These are phyloP conservation scores for Sphaerophoria taeniata DNA, from an alignment of 2,888 invertebrate genomes.

Conservation along the genomic window DNA sequence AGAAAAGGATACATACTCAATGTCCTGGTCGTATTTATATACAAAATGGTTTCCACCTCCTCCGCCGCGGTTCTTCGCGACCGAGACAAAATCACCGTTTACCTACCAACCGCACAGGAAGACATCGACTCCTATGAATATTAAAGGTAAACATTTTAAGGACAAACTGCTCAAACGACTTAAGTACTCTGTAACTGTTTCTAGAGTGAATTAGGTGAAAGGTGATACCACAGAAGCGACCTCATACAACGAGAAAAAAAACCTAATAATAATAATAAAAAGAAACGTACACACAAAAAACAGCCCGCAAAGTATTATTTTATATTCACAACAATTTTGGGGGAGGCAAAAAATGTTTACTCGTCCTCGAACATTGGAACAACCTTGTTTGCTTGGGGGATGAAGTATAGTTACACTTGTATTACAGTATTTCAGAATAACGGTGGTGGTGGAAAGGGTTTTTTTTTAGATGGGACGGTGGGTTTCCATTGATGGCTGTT, in stretches of 20 bases:
- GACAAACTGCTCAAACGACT: neutral
- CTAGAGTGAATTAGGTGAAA: slow-evolving; percentile 20
- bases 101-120: neutral
- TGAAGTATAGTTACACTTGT: too few relatives aligned
- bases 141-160: neutral
- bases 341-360: neutral
- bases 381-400: too few relatives aligned
- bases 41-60: neutral
- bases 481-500: too few relatives aligned
- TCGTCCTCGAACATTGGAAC: neutral
- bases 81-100: slow-evolving; percentile 1
- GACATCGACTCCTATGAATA: neutral
- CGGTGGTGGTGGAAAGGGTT: too few relatives aligned
- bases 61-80: neutral
- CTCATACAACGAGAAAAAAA: neutral
- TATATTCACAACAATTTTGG: slow-evolving; percentile 44
- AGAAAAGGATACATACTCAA: neutral
- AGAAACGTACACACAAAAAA: neutral
- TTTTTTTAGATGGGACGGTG: too few relatives aligned
- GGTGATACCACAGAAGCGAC: slow-evolving; percentile 12
- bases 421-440: too few relatives aligned
- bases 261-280: slow-evolving; percentile 10
- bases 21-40: neutral
- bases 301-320: slow-evolving; percentile 31
- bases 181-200: neutral